A percentile compares a stretch with the other conserved stretches of the same genome.
These are phyloP conservation scores for Promerops cafer DNA, from an alignment of 2,113 vertebrate species.

Conservation along the genomic window DNA sequence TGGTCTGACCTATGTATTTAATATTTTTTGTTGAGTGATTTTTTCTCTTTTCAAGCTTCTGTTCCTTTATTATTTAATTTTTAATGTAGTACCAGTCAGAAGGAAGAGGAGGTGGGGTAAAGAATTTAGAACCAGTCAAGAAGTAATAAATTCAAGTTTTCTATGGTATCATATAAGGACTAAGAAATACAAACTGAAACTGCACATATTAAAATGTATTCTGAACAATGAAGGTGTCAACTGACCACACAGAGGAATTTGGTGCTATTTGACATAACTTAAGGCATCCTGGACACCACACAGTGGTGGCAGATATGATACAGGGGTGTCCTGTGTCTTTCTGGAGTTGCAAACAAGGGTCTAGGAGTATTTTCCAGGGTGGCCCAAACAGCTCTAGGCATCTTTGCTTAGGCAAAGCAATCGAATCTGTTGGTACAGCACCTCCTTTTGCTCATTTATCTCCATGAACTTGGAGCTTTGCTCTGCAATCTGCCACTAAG, in stretches of 20 bases:
- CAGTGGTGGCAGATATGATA: neutral
- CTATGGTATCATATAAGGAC: neutral
- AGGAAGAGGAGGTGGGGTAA: accelerated
- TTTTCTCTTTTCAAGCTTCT: neutral
- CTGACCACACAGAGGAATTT: neutral
- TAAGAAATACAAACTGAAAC: neutral
- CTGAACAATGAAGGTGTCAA: neutral
- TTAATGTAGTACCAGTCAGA: neutral
- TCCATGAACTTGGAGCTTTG: neutral
- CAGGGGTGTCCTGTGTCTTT: neutral
- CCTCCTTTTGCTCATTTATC: neutral
- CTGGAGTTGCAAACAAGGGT: neutral
- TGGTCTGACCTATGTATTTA: neutral
- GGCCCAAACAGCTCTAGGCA: neutral
- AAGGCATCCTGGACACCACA: neutral
- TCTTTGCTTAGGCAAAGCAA: neutral
- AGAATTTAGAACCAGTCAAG: neutral
- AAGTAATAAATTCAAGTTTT: neutral
- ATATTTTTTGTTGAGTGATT: neutral
- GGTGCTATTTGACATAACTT: neutral
- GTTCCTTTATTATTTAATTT: neutral
- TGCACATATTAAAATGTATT: neutral
- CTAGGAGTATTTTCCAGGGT: neutral
- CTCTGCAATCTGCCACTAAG: neutral
- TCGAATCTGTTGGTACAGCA: neutral